Evolutionary conservation across 1,140 invertebrate species (phyloP), one percentile per base, ranked within the genome.

Genomic region (Cherax quadricarinatus): DNA sequence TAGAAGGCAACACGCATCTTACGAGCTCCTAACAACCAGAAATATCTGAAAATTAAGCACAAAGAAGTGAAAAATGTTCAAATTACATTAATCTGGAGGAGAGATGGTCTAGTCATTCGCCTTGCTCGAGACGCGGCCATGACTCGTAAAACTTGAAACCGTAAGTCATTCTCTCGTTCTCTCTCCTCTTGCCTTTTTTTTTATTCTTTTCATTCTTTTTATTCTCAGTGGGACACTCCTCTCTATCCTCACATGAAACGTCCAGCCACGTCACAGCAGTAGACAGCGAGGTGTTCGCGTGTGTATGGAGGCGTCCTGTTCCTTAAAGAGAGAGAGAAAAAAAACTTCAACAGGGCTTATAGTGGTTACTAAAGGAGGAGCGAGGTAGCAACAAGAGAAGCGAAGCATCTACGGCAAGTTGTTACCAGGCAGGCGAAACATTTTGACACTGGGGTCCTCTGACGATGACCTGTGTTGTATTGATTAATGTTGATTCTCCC

Each of bases 81-180:
- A 75, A 75, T 75, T 75, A 66, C 62, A 18, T 21, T 75, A 75
- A 75, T 75, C 70, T 75, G 0, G 5, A 30, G 12, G 9, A 1
- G 5, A 12, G 70, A 75, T 30, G n/a, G 24, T 9, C 70, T 6
- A 75, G 70, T 75, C 70, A 75, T n/a, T 75, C 24, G 7, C n/a
- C 70, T 30, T 75, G 14, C 70, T 75, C 70, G 70, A 75, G 70
- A 30, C 70, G 24, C 70, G 70, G n/a, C 70, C 21, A 30, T 75
- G 70, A 75, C 70, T 75, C 70, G 70, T 30, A 24, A 75, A 21
- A 75, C 70, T 30, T 6, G n/a, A 21, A 75, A 7, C 70, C 12
- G 21, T 30, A 75, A 75, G 14, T 75, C 70, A 75, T 75, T 75
- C 70, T 75, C 66, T 70, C 66, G 18, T 70, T 70, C 66, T 70